A percentile compares a stretch with the other conserved stretches of the same genome.
Evolutionary conservation across 1,140 invertebrate genomes (phyloP).

Genomic region (Microplitis demolitor): DNA sequence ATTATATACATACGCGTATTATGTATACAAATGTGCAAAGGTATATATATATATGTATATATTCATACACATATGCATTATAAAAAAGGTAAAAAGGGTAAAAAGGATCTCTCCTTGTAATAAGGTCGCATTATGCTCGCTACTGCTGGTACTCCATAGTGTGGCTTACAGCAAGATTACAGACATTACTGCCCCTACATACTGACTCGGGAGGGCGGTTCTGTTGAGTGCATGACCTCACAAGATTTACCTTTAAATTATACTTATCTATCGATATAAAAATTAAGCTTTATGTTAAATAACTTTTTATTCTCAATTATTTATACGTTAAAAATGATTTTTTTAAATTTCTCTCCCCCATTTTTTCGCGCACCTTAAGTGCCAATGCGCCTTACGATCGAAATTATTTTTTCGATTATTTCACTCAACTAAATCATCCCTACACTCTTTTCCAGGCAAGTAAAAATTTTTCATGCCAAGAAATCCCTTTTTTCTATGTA

Average conservation of each 20-base stretch:
- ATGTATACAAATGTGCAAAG: background rate
- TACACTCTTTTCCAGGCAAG: no score
- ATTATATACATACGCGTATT: background rate
- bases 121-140: slow-evolving; percentile 27
- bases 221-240: slow-evolving; percentile 9
- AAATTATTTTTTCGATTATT: no score
- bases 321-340: background rate
- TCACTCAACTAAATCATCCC: no score
- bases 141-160: slow-evolving; percentile 3
- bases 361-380: no score
- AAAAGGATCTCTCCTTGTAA: slow-evolving; percentile 1
- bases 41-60: background rate
- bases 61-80: background rate
- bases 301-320: background rate
- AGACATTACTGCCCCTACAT: slow-evolving; percentile 26
- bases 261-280: no score
- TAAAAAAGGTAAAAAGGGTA: background rate
- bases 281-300: no score
- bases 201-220: background rate
- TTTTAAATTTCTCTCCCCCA: no score
- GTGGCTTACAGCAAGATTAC: slow-evolving; percentile 21
- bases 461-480: no score
- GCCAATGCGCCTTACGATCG: no score
- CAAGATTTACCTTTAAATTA: background rate
- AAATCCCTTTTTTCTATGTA: no score